These are phyloP conservation scores for Leptinotarsa texana DNA, from an alignment of 1,140 invertebrate genomes.

Conservation along the genomic window DNA sequence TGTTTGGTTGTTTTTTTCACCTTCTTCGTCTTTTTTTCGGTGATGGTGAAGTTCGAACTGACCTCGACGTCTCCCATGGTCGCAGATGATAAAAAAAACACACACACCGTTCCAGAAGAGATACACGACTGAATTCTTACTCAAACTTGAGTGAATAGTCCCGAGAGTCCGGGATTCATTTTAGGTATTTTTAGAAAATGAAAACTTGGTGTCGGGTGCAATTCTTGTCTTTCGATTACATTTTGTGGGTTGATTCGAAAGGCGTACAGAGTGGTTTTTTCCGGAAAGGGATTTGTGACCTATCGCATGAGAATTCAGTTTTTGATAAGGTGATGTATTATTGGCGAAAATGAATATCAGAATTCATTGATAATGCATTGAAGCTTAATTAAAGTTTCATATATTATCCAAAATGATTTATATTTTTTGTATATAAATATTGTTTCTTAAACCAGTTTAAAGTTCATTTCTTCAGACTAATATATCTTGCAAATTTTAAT, in stretches of 20 bases:
- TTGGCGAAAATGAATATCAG: too few species aligned
- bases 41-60: slow-evolving; percentile 79
- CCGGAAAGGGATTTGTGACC: background rate
- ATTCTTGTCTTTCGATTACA: slow-evolving; percentile 22
- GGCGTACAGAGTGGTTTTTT: slow-evolving; percentile 1
- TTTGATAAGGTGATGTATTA: too few species aligned
- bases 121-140: slow-evolving; percentile 48
- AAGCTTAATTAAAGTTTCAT: too few species aligned
- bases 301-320: too few species aligned
- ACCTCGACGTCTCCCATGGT: slow-evolving; percentile 85
- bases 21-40: slow-evolving; percentile 85
- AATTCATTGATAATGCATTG: too few species aligned
- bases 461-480: too few species aligned
- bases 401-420: too few species aligned
- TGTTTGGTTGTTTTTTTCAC: slow-evolving; percentile 84
- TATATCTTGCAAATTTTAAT: too few species aligned
- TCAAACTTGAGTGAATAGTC: slow-evolving; percentile 48
- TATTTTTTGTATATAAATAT: too few species aligned
- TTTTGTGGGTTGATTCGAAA: slow-evolving; percentile 5
- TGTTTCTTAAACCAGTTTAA: too few species aligned
- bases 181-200: slow-evolving; percentile 56
- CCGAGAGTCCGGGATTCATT: slow-evolving; percentile 40
- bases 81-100: slow-evolving; percentile 32
- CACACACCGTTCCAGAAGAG: slow-evolving; percentile 40
- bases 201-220: slow-evolving; percentile 55